Evolutionary conservation across 2,113 vertebrate genomes (phyloP), one percentile per base, ranked within the genome.

Genomic region (Mionectes macconnelli): DNA sequence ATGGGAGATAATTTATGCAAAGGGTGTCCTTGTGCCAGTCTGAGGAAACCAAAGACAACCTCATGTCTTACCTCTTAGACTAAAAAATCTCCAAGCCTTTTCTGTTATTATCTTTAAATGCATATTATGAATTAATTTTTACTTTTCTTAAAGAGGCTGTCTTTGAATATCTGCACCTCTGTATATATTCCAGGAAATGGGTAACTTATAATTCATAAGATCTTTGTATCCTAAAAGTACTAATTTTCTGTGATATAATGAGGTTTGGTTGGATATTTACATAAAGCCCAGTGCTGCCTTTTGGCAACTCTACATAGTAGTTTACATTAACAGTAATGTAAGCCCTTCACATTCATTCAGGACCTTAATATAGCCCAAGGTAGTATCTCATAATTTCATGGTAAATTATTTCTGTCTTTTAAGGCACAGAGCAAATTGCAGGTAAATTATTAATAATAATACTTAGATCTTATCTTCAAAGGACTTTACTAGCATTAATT

Each of bases 381-480:
- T 84, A 92, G 72, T 96, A 96, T 96, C 90, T 86, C 87, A 96
- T 93, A 44, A 93, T 93, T 97, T 93, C 91, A 95, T 84, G 89
- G 91, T 93, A 96, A 95, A 97, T 97, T 96, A 95, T 96, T 97
- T 94, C 95, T 97, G 85, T 94, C 95, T 96, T 97, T 91, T 95
- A 95, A 96, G 95, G 84, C 81, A 96, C 50, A 84, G 93, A 93
- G 91, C 95, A 97, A 97, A 97, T 96, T 95, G 90, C 84, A 96
- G 90, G 90, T 97, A 96, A 97, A 97, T 97, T 97, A 97, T 97
- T 97, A 93, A 97, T 95, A 95, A 95, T 87, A 96, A 93, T 92
- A 95, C 95, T 96, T 95, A 94, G 95, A 97, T 97, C 95, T 93
- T 95, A 96, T 91, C 96, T 97, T 97, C 95, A 96, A 96, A 97